Conservation (phyloP, 2,113 vertebrate genomes). For the Dromiciops gliroides region DNA sequence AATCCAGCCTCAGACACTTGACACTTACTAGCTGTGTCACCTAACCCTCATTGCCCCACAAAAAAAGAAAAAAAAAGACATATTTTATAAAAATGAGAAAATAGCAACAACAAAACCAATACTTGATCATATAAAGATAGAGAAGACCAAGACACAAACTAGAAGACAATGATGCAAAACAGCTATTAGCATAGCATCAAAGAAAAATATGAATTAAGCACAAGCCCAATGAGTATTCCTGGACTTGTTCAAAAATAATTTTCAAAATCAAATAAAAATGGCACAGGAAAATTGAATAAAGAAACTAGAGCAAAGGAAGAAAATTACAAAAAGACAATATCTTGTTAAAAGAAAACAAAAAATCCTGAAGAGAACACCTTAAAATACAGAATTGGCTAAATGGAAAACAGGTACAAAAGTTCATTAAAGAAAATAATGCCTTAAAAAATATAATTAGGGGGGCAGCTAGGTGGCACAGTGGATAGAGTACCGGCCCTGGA, state of each 20-base stretch:
- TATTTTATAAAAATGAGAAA: neutral
- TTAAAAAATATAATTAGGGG: neutral
- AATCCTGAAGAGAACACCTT: too few species aligned
- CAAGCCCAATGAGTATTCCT: neutral
- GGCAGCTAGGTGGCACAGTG: too few species aligned
- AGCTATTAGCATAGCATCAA: neutral
- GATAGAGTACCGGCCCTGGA: too few species aligned
- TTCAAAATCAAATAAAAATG: neutral
- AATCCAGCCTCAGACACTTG: too few species aligned
- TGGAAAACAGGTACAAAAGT: neutral
- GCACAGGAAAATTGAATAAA: neutral
- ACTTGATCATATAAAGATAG: neutral
- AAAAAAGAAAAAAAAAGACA: too few species aligned
- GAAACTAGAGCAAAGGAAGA: neutral
- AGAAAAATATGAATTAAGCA: neutral
- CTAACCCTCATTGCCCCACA: too few species aligned
- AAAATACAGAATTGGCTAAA: neutral
- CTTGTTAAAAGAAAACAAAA: neutral
- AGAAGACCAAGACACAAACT: neutral
- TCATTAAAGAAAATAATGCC: neutral
- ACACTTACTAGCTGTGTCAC: too few species aligned
- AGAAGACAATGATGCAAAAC: neutral
- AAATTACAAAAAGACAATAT: neutral
- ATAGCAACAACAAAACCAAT: neutral
- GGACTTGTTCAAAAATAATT: neutral